Base-by-base conservation (phyloP, 2,113 vertebrate species). In the Mastomys natalensis region DNA sequence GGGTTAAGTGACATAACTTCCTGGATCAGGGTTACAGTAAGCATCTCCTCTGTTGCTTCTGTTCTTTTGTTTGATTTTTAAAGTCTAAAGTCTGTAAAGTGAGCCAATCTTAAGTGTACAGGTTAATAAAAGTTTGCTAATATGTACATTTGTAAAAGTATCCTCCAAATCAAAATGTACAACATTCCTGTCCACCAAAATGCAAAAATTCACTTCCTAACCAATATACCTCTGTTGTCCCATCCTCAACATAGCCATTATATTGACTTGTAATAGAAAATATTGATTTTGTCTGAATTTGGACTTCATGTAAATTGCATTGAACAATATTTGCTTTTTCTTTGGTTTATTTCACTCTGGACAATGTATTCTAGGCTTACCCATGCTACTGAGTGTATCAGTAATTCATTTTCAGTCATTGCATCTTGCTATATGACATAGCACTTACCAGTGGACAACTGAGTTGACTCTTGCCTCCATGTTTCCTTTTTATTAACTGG, bases 1-100 rank as follows among this genome's bases (percentile, higher is more conserved):
- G 87, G 84, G 64, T 96, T 94, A 88, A 93, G 43, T 94, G 93
- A 82, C 48, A 68, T 62, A 73, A 62, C 82, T 95, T 92, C 40
- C 92, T 85, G 16, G 68, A 72, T 92, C 73, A 76, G 51, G 58
- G 31, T 55, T 34, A 82, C 43, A 94, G 76, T 29, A 7, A 82
- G 55, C 29, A 77, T 81, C 80, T 92, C 55, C 43, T 90, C 26
- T 11, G 7, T 89, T 70, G 70, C 45, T 93, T 92, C 95, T 68
- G 8, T 76, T 6, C 40, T 76, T 96, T 89, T 87, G 37, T 80
- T 90, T 94, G 55, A 34, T n/a, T 81, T 96, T 91, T 90, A 29
- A 74, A 73, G 10, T 73, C 8, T 88, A 22, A 87, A 87, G 40
- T 76, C 76, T 64, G 21, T 92, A 21, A 62, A 90, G 40, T 48